Evolutionary conservation across 2,113 vertebrate genomes (phyloP).

Genomic region (Heterotilapia buettikoferi): DNA sequence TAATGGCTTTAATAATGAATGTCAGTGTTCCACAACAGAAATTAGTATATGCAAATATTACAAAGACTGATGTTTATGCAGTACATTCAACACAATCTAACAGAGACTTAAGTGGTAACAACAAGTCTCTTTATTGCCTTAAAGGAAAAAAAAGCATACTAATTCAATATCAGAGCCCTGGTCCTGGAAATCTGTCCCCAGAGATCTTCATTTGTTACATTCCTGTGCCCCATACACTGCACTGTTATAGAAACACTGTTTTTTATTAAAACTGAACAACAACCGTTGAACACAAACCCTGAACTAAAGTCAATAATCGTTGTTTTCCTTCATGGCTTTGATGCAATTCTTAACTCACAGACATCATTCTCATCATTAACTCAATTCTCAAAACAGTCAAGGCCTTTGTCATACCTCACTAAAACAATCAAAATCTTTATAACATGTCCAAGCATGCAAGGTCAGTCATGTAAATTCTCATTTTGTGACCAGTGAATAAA

Average conservation of each 20-base stretch:
- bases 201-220: not conserved
- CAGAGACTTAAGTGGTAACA: not conserved
- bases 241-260: not conserved
- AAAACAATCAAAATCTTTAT: not conserved
- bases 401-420: not conserved
- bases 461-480: not conserved
- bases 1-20: not conserved
- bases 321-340: not conserved
- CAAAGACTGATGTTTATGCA: not conserved
- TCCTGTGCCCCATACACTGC: not conserved
- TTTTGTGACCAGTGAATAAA: not conserved
- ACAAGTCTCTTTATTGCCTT: not conserved
- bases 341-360: not conserved
- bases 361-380: not conserved
- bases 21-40: not conserved
- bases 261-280: not conserved
- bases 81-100: not conserved
- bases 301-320: rapidly evolving
- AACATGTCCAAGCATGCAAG: not conserved
- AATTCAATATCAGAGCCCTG: not conserved
- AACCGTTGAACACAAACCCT: not conserved
- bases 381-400: not conserved
- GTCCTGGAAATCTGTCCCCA: not conserved
- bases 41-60: not conserved
- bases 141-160: not conserved